Evolutionary conservation across 2,888 invertebrate genomes (phyloP).

Genomic region (Metacarcinus magister): DNA sequence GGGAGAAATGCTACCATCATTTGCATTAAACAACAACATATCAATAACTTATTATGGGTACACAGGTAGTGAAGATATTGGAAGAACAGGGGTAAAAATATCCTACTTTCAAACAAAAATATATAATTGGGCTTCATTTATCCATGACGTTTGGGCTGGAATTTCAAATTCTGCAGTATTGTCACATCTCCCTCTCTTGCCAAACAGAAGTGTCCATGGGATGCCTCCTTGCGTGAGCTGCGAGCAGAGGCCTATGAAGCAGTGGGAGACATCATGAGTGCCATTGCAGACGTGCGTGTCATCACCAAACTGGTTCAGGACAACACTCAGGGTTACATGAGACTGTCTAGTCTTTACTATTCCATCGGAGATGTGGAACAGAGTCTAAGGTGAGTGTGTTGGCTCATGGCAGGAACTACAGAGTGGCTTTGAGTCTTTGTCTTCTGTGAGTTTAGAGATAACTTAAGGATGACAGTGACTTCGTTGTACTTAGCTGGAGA

Average conservation of each 20-base stretch:
- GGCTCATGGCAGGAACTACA: not conserved
- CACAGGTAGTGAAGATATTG: no score
- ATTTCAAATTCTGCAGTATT: not conserved
- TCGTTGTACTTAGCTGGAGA: not conserved
- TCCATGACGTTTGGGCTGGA: not conserved
- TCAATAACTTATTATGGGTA: no score
- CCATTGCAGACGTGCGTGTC: slow-evolving; percentile 95
- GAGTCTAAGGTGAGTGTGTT: slow-evolving; percentile 89
- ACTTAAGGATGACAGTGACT: not conserved
- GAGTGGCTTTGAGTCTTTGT: not conserved
- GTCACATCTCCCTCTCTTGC: not conserved
- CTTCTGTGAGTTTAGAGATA: not conserved
- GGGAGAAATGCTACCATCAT: no score
- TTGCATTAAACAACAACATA: no score
- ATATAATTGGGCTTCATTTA: no score
- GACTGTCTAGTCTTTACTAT: slow-evolving; percentile 94
- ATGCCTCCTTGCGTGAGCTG: slow-evolving; percentile 91
- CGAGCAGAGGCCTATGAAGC: slow-evolving; percentile 94
- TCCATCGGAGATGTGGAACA: slow-evolving; percentile 96
- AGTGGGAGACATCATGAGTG: slow-evolving; percentile 91
- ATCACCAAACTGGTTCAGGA: slow-evolving; percentile 96
- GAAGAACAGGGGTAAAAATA: no score
- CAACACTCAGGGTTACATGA: slow-evolving; percentile 93
- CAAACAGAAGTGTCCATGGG: slow-evolving; percentile 93
- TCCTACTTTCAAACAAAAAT: no score